Percentiles rank a stretch among this genome's conserved stretches.
phyloP scores from a whole-genome alignment of 2,888 invertebrate genomes.

The Scaptomyza caliginosa region DNA sequence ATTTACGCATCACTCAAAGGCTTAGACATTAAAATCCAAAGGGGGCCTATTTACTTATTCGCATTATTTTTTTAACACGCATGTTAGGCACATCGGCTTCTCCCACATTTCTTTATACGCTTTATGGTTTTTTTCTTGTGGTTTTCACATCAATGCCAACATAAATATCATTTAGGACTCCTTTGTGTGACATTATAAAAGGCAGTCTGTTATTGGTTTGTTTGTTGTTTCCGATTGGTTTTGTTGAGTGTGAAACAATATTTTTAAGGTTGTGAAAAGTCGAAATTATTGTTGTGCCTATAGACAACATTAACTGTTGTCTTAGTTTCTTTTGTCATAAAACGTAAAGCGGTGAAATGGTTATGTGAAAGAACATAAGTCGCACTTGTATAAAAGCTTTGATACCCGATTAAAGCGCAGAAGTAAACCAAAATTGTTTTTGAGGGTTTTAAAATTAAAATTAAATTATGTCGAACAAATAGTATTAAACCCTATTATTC shows the following conservation, averaged over 20 bases:
- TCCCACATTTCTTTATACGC: slow-evolving; percentile 44
- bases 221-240: slow-evolving; percentile 6
- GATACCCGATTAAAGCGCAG: slow-evolving; percentile 24
- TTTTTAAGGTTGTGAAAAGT: slow-evolving; percentile 68
- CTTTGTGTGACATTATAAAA: slow-evolving; percentile 63
- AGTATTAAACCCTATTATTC: too few species aligned
- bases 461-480: too few species aligned
- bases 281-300: slow-evolving; percentile 67
- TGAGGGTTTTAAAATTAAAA: too few species aligned
- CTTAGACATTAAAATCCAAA: slow-evolving; percentile 27
- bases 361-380: slow-evolving; percentile 47
- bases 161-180: slow-evolving; percentile 73
- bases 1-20: slow-evolving; percentile 64
- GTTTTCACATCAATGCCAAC: slow-evolving; percentile 69
- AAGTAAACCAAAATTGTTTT: too few species aligned
- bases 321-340: slow-evolving; percentile 31
- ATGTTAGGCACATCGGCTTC: slow-evolving; percentile 53
- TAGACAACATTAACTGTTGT: slow-evolving; percentile 32
- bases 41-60: slow-evolving; percentile 52
- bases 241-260: slow-evolving; percentile 52
- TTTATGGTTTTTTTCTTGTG: slow-evolving; percentile 54
- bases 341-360: slow-evolving; percentile 22
- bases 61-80: slow-evolving; percentile 78
- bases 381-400: slow-evolving; percentile 28
- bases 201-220: slow-evolving; percentile 37